Conservation (phyloP, 2,797 vertebrate species). For the Austrolebias charrua region DNA sequence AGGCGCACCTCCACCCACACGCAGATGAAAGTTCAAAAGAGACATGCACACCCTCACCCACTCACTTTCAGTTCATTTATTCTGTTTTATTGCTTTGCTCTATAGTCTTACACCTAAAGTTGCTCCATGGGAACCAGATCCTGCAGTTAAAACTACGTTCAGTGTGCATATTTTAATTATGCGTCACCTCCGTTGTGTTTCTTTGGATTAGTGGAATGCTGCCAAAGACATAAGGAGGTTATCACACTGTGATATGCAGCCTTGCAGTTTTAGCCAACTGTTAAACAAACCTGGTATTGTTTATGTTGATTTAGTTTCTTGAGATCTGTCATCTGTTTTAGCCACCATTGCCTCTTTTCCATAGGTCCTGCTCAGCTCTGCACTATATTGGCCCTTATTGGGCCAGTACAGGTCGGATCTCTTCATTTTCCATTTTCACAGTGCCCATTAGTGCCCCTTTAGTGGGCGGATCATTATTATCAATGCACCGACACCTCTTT, state of each 20-base stretch:
- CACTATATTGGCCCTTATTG: no score
- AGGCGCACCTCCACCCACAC: constrained; percentile 33
- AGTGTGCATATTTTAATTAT: no score
- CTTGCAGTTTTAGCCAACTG: not conserved
- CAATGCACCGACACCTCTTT: no score
- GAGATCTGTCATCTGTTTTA: not conserved
- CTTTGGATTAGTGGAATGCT: not conserved
- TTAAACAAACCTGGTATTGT: not conserved
- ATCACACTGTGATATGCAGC: not conserved
- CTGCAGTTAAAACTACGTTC: not conserved
- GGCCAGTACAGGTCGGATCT: no score
- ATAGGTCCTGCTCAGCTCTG: no score
- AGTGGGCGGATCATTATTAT: no score
- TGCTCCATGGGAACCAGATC: not conserved
- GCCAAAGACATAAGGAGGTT: constrained; percentile 2
- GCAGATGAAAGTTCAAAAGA: constrained; percentile 25
- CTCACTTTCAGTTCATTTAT: constrained; percentile 1
- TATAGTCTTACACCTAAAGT: not conserved
- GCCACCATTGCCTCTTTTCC: not conserved
- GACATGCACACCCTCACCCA: constrained; percentile 14
- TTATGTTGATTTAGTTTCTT: not conserved
- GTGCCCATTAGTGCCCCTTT: no score
- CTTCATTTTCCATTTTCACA: no score
- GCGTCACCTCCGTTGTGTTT: not conserved
- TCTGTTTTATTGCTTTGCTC: not conserved